phyloP scores from a whole-genome alignment of 2,888 invertebrate genomes.

The Lithodes maja region DNA sequence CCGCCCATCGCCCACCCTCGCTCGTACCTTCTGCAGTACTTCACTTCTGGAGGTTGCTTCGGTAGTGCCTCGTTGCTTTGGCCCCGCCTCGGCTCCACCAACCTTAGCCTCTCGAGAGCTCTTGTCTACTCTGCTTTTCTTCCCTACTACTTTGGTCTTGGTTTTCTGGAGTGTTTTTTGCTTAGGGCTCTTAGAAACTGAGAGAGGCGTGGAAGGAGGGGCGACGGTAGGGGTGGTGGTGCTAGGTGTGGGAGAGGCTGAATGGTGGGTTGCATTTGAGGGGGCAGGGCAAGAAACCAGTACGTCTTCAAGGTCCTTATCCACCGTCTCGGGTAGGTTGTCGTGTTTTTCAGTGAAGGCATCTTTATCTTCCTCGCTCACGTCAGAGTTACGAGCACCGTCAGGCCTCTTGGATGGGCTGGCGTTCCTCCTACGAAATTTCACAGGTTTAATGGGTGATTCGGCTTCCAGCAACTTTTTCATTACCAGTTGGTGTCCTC shows the following conservation, averaged over 20 bases:
- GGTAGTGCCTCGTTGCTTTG: no score
- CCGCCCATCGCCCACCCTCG: constrained; percentile 31
- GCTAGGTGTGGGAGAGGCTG: neutral
- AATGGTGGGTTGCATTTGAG: neutral
- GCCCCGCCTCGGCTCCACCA: neutral
- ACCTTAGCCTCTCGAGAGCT: neutral
- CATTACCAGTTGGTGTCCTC: neutral
- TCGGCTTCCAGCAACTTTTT: constrained; percentile 15
- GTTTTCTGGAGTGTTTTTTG: neutral
- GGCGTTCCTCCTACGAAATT: constrained; percentile 13
- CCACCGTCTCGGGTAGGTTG: constrained; percentile 51
- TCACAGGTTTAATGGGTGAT: neutral
- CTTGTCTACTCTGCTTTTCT: neutral
- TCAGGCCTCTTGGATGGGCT: neutral
- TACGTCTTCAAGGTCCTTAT: constrained; percentile 49
- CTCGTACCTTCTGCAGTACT: constrained; percentile 40
- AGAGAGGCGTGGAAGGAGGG: neutral
- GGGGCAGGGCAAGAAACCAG: neutral
- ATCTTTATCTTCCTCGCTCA: constrained; percentile 28
- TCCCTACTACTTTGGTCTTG: neutral
- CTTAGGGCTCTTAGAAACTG: neutral
- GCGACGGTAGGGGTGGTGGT: neutral
- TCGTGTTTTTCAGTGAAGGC: constrained; percentile 49
- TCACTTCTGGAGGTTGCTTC: neutral
- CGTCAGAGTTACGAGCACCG: neutral